Evolutionary conservation across 1,140 invertebrate species (phyloP), one percentile per base, ranked within the genome.

Genomic region (Spodoptera litura): DNA sequence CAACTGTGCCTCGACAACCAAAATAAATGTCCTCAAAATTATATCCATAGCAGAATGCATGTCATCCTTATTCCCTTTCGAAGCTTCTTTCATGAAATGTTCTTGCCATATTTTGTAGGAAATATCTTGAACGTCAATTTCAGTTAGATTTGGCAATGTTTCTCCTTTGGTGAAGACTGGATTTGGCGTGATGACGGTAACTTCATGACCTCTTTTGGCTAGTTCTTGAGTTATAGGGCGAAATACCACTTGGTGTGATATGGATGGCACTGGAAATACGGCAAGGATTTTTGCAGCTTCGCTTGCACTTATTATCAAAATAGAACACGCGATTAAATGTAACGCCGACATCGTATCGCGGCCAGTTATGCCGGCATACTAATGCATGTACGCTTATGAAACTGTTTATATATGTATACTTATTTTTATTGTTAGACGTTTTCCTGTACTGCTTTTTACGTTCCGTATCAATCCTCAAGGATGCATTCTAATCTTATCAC

Each of bases 161-260:
- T 78, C 61, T 44, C 79, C 81, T 55, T 79, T 80, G 4, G 81
- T 49, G 55, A 83, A 85, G 0, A 25, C 78, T 15, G 90, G 90
- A 73, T 91, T 83, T 49, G 92, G 74, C 27, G 90, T 93, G 0
- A 91, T 72, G 4, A 91, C 79, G 10, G 91, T 90, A 0, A 96
- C 64, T 56, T 88, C 80, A 84, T 89, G 85, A 8, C 86, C 83
- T 10, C 84, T 78, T 56, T 71, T 81, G 2, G 83, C 79, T 31
- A 89, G 49, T 35, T 85, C 86, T 49, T 80, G 73, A 35, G 88
- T 87, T 10, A 95, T 38, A 25, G 93, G 87, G 58, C 89, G 81
- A 72, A 95, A 93, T 12, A 95, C 87, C 12, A 93, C 88, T 83
- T 94, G 92, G 80, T 95, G 95, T 78, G 94, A 95, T 6, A 84